These are phyloP conservation scores for Stenodera caucasica DNA, from an alignment of 2,888 invertebrate species.

Conservation along the genomic window DNA sequence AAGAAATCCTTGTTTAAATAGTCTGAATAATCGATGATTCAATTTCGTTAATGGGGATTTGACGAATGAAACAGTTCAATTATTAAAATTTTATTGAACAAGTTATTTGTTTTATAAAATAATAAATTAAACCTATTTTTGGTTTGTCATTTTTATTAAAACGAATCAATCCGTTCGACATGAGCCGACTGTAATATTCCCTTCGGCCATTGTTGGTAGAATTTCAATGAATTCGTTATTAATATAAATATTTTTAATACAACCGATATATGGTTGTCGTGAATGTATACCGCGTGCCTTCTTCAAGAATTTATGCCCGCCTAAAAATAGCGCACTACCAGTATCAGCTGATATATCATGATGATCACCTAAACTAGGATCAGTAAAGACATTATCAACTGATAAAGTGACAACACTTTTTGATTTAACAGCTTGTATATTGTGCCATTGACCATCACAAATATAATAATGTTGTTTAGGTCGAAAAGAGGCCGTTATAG, in stretches of 20 bases:
- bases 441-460: conserved; percentile 97
- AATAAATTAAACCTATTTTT: conserved; percentile 10
- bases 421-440: conserved; percentile 82
- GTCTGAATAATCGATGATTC: not conserved
- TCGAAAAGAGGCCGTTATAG: conserved; percentile 72
- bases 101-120: conserved; percentile 5
- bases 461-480: conserved; percentile 66
- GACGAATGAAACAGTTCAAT: not conserved
- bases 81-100: not conserved
- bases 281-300: conserved; percentile 69
- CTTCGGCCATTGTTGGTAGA: conserved; percentile 64
- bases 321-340: conserved; percentile 84
- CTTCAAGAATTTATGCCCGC: conserved; percentile 72
- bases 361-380: conserved; percentile 68
- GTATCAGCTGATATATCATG: conserved; percentile 73
- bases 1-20: not conserved
- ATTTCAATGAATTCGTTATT: conserved; percentile 59
- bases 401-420: conserved; percentile 86
- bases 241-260: conserved; percentile 72
- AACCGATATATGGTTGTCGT: conserved; percentile 74
- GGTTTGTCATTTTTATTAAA: not conserved
- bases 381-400: conserved; percentile 78
- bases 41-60: not conserved
- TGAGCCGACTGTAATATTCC: conserved; percentile 74
- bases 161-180: conserved; percentile 80